phyloP scores from a whole-genome alignment of 2,113 vertebrate species.

The Chrysochloris asiatica region DNA sequence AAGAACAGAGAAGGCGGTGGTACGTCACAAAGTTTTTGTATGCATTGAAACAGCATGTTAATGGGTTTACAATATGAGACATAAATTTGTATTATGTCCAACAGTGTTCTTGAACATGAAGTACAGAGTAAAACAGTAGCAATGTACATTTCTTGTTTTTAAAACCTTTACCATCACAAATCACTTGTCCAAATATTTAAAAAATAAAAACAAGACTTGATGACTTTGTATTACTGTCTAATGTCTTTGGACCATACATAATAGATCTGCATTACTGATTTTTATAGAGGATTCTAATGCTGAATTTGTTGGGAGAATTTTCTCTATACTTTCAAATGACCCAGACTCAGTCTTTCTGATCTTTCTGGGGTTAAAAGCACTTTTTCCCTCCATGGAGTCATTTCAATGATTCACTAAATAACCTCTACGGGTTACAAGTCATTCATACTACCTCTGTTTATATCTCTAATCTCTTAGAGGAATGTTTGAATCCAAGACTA shows the following conservation, averaged over 20 bases:
- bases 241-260: not conserved
- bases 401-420: too few species aligned
- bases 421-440: too few species aligned
- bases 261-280: not conserved
- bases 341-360: too few species aligned
- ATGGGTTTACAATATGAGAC: not conserved
- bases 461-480: too few species aligned
- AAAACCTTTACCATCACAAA: conserved; percentile 7
- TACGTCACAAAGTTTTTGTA: conserved; percentile 15
- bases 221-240: conserved; percentile 33
- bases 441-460: too few species aligned
- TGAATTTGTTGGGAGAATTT: too few species aligned
- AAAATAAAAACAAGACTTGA: conserved; percentile 42
- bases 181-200: conserved; percentile 20
- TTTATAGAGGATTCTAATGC: too few species aligned
- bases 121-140: conserved; percentile 34
- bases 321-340: too few species aligned
- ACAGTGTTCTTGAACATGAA: not conserved
- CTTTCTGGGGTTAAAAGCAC: too few species aligned
- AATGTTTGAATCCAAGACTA: too few species aligned
- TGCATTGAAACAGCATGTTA: not conserved
- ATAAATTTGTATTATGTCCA: not conserved
- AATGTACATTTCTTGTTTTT: conserved; percentile 41
- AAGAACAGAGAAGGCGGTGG: conserved; percentile 22
- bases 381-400: too few species aligned